Base-by-base conservation (phyloP, 2,113 vertebrate species). In the Bathybates hornii region DNA sequence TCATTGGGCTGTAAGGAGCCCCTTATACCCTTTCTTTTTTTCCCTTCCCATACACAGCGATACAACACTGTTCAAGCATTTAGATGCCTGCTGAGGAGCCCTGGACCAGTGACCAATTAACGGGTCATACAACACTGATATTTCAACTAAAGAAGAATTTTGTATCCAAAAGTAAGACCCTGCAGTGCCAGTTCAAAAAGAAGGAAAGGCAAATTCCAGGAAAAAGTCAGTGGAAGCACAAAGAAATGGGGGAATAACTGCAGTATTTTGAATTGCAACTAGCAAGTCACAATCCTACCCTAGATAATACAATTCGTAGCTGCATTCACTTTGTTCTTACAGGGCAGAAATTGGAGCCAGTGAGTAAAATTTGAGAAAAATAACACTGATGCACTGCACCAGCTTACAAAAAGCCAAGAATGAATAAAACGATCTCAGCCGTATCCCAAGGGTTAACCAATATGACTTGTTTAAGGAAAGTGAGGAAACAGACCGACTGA, bases 31-130 rank as follows among this genome's bases (percentile, higher is more conserved):
- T 52, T 68, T 78, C 83, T 83, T 87, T 84, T 89, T 92, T 91
- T 78, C 38, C 63, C 53, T 68, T 21, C 16, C 10, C 27, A 76
- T 71, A 45, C 50, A 81, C 38, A 87, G 48, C 85, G 53, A 81
- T 88, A 71, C 61, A 45, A 84, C 79, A 82, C 73, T 81, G 81
- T 79, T 76, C 48, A 85, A 81, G 48, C 38, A 81, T 71, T 84
- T 79, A 71, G 80, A 84, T 90, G 83, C 91, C 90, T 92, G 90
- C 76, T 48, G 89, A 81, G 88, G 50, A 86, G 87, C 81, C 83
- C 36, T 6, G 7, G 73, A 86, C 78, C 50, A 57, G 86, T 89
- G 78, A 66, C 89, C 91, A 94, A 95, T 95, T 93, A 93, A 87
- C 41, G 86, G 32, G 80, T 91, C 87, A 90, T 86, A 90, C 89